Base-by-base conservation (phyloP, 1,140 invertebrate genomes). In the Drosophila takahashii region DNA sequence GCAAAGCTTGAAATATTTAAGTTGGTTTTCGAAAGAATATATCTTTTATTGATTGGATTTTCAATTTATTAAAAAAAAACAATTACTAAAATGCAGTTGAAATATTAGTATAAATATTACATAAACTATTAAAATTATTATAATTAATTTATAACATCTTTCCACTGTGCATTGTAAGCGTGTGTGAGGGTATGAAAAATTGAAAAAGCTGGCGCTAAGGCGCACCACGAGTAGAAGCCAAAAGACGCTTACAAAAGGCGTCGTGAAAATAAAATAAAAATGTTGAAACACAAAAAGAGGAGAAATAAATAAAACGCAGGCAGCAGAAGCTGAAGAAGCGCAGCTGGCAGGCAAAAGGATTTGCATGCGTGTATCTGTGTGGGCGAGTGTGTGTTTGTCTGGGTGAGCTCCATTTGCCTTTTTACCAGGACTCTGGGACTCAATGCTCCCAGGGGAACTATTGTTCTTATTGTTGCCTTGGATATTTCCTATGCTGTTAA, bases 391-490 rank as follows among this genome's bases (percentile, higher is more conserved):
- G 71, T 22, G 65, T 22, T 34, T 58, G 54, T 53, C 62, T 62
- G 75, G 44, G 54, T 53, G 41, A 39, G 61, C 58, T 60, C 60
- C 65, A 76, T 83, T 84, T 77, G 73, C 84, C 84, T 80, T 83
- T 87, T 76, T 77, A 74, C 81, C 77, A 74, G 81, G 54, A 66
- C 57, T 48, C 47, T 48, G 60, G 70, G 53, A 62, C 59, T 73
- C 56, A 65, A 59, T 77, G 85, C 65, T 89, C 84, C 84, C 84
- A 57, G 53, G 84, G 85, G 85, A 89, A 89, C 84, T 89, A 89
- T 89, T 89, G 84, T 89, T 89, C 84, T 89, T 89, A 89, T 89
- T 89, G 84, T 89, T 89, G 84, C 84, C 85, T 84, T 84, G 85
- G 84, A 89, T 89, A 89, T 89, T 89, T 89, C 75, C 85, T 89